Conservation (phyloP, 2,113 vertebrate species). For the Cochlearius cochlearius region DNA sequence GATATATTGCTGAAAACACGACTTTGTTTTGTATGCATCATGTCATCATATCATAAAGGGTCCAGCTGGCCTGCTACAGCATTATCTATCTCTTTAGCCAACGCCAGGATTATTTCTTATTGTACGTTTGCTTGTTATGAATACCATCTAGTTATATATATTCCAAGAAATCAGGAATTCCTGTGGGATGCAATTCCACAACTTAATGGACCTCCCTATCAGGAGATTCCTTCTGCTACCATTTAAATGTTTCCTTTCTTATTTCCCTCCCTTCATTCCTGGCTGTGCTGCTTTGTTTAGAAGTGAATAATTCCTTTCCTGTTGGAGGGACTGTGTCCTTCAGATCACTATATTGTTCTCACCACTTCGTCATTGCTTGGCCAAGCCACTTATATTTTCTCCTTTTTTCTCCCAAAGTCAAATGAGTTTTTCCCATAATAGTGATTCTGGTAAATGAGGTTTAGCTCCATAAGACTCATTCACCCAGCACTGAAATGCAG, state of each 20-base stretch:
- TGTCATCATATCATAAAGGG: neutral
- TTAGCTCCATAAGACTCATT: constrained; percentile 28
- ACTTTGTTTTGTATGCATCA: neutral
- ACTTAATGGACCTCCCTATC: constrained; percentile 38
- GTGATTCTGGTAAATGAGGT: constrained; percentile 47
- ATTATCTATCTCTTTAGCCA: constrained; percentile 30
- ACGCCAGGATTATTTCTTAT: constrained; percentile 1
- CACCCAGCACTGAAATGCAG: constrained; percentile 25
- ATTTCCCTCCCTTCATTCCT: constrained; percentile 8
- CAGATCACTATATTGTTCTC: constrained; percentile 47
- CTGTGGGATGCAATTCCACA: constrained; percentile 18
- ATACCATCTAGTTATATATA: neutral
- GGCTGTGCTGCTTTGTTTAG: constrained; percentile 39
- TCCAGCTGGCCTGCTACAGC: neutral
- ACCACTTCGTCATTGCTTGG: neutral
- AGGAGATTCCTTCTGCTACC: constrained; percentile 36
- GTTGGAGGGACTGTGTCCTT: constrained; percentile 16
- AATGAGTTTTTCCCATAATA: constrained; percentile 46
- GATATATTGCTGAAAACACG: neutral
- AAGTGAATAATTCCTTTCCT: constrained; percentile 25
- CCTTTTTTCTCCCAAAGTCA: constrained; percentile 50
- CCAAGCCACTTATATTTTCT: constrained; percentile 44
- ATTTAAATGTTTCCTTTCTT: constrained; percentile 43
- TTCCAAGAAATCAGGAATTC: constrained; percentile 35
- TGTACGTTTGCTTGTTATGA: constrained; percentile 12